phyloP scores from a whole-genome alignment of 2,888 invertebrate genomes.

The Drosophila tanythrix region DNA sequence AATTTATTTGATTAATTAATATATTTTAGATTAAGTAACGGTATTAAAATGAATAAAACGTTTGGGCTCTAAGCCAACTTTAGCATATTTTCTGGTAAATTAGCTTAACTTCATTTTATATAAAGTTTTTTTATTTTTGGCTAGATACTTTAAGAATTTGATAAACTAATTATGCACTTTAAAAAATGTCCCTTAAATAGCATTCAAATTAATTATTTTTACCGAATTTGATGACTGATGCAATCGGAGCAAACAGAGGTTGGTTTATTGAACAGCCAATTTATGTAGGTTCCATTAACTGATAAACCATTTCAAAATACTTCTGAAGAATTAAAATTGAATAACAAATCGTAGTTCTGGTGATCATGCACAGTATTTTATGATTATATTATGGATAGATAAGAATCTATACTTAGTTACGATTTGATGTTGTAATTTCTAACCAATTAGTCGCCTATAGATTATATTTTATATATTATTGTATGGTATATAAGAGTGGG shows the following conservation, averaged over 20 bases:
- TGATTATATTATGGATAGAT: background rate
- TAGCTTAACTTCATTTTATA: background rate
- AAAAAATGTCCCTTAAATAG: background rate
- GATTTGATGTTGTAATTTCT: background rate
- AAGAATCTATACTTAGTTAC: too few relatives aligned
- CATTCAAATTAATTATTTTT: background rate
- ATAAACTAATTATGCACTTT: background rate
- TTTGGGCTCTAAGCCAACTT: too few relatives aligned
- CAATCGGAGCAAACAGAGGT: background rate
- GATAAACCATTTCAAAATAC: background rate
- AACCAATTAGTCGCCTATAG: conserved; percentile 22
- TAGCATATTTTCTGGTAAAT: background rate
- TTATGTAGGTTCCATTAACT: background rate
- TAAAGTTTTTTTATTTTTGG: background rate
- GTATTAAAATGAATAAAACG: background rate
- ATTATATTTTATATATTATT: too few relatives aligned
- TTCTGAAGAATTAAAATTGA: background rate
- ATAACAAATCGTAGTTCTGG: background rate
- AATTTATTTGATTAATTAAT: background rate
- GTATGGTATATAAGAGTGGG: background rate
- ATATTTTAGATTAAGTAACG: background rate
- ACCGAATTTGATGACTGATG: background rate
- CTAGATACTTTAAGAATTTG: background rate
- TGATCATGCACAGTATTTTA: background rate
- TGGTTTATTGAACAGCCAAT: background rate